Percentiles rank a stretch among this genome's conserved stretches.
phyloP scores from a whole-genome alignment of 2,888 invertebrate species.

The Melangyna quadrimaculata region DNA sequence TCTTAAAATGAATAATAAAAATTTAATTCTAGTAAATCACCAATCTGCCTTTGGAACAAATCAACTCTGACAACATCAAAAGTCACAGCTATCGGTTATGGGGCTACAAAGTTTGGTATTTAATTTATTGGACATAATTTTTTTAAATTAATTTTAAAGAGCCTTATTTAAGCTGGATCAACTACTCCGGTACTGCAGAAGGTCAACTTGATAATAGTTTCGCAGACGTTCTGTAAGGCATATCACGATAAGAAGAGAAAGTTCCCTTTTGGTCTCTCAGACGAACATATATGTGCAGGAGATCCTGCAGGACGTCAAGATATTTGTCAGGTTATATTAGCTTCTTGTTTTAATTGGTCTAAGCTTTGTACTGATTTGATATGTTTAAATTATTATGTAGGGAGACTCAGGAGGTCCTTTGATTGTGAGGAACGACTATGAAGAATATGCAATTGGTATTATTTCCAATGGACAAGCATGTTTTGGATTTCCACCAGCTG shows the following conservation, averaged over 20 bases:
- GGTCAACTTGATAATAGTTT: conserved; percentile 30
- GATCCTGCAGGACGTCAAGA: conserved; percentile 51
- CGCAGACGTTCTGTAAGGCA: background rate
- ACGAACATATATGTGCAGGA: conserved; percentile 50
- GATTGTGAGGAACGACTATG: conserved; percentile 2
- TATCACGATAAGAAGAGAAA: conserved; percentile 43
- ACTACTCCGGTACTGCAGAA: conserved; percentile 42
- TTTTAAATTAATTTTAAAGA: background rate
- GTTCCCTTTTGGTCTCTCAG: conserved; percentile 40
- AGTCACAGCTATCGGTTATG: conserved; percentile 58
- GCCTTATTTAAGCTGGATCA: conserved; percentile 36
- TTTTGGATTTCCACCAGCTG: conserved; percentile 54
- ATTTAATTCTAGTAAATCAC: conserved; percentile 12
- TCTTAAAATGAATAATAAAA: background rate
- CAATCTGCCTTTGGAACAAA: conserved; percentile 46
- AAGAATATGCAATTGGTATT: conserved; percentile 49
- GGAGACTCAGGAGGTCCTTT: conserved; percentile 63
- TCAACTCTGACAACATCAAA: conserved; percentile 8
- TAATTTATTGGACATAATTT: background rate
- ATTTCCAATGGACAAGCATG: conserved; percentile 59
- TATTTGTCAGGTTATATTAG: conserved; percentile 42
- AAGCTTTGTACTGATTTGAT: background rate
- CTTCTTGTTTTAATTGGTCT: background rate
- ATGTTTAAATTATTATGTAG: background rate
- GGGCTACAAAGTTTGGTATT: conserved; percentile 53